Evolutionary conservation across 2,888 invertebrate genomes (phyloP).

Genomic region (Hyposoter dolosus): DNA sequence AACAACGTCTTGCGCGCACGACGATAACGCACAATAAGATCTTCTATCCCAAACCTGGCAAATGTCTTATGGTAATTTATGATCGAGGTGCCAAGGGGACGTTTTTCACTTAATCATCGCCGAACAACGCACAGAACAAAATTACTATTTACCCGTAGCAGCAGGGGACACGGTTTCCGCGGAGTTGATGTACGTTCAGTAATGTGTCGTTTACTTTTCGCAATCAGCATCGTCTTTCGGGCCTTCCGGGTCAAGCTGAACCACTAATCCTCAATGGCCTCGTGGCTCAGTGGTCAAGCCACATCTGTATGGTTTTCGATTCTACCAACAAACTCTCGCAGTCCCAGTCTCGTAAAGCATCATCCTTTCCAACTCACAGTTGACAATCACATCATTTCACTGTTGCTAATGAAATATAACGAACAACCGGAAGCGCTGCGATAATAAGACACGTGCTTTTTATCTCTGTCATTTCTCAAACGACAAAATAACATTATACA

Average conservation of each 20-base stretch:
- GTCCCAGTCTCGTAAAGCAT: constrained; percentile 4
- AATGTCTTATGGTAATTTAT: not conserved
- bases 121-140: not conserved
- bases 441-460: constrained; percentile 29
- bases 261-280: constrained; percentile 33
- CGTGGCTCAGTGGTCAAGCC: constrained; percentile 29
- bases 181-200: not conserved
- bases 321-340: constrained; percentile 16
- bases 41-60: not conserved
- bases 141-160: not conserved
- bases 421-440: constrained; percentile 24
- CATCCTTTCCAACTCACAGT: not conserved
- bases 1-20: not conserved
- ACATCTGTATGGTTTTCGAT: constrained; percentile 4
- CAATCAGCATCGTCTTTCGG: constrained; percentile 20
- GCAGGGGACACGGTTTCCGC: not conserved
- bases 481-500: constrained; percentile 35
- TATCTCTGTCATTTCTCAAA: constrained; percentile 22
- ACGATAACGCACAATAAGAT: not conserved
- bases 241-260: constrained; percentile 34
- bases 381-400: not conserved
- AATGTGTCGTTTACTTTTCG: constrained; percentile 20
- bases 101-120: not conserved
- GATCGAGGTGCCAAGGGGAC: not conserved
- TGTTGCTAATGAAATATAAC: constrained; percentile 24